Conservation (phyloP, 2,888 invertebrate genomes). For the Cheilosia variabilis region DNA sequence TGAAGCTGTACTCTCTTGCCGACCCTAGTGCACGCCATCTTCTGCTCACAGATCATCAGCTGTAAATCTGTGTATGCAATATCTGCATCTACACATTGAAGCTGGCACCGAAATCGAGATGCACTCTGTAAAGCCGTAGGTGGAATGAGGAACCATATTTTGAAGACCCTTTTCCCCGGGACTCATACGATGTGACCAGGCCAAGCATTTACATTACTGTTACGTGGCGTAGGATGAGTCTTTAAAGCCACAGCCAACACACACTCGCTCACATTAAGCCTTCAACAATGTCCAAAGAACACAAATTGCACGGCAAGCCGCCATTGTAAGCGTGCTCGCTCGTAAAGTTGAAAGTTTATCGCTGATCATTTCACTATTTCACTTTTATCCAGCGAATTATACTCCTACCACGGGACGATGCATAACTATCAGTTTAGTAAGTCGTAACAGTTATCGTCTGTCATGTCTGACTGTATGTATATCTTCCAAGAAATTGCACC, state of each 20-base stretch:
- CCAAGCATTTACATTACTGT: slow-evolving; percentile 56
- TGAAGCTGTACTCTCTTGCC: slow-evolving; percentile 18
- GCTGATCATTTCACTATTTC: slow-evolving; percentile 71
- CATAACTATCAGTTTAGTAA: slow-evolving; percentile 64
- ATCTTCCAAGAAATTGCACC: slow-evolving; percentile 54
- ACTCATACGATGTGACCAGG: slow-evolving; percentile 46
- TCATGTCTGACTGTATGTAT: slow-evolving; percentile 27
- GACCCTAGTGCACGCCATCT: slow-evolving; percentile 28
- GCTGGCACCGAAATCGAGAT: slow-evolving; percentile 23
- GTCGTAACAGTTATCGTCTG: slow-evolving; percentile 61
- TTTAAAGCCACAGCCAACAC: slow-evolving; percentile 44
- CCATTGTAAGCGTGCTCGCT: slow-evolving; percentile 57
- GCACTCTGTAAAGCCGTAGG: slow-evolving; percentile 34
- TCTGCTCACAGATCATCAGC: slow-evolving; percentile 36
- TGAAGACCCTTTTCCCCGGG: slow-evolving; percentile 28
- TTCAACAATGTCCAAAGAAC: slow-evolving; percentile 42
- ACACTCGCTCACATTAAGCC: slow-evolving; percentile 28
- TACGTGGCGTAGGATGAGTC: slow-evolving; percentile 57
- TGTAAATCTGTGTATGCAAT: slow-evolving; percentile 47
- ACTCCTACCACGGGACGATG: slow-evolving; percentile 48
- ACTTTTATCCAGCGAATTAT: slow-evolving; percentile 63
- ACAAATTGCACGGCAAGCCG: slow-evolving; percentile 37
- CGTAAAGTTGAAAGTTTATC: slow-evolving; percentile 74
- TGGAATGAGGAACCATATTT: slow-evolving; percentile 51
- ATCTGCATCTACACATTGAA: slow-evolving; percentile 50